A percentile compares a stretch with the other conserved stretches of the same genome.
phyloP scores from a whole-genome alignment of 2,888 invertebrate genomes.

The Junonia oenone region DNA sequence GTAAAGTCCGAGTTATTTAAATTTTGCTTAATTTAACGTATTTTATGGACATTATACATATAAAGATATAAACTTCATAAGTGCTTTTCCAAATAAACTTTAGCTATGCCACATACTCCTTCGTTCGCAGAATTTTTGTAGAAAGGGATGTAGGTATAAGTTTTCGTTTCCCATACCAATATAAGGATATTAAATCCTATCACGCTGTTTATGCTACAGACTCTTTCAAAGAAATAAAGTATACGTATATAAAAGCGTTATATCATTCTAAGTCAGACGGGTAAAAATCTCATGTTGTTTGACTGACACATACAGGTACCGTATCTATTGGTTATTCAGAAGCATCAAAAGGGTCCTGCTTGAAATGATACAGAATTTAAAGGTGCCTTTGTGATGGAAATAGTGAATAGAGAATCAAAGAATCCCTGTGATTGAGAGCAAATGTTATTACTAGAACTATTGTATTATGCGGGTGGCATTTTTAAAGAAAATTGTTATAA shows the following conservation, averaged over 20 bases:
- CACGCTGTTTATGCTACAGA: too few relatives aligned
- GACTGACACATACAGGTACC: neutral
- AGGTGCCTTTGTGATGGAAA: slow-evolving; percentile 8
- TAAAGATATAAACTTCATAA: too few relatives aligned
- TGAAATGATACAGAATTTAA: slow-evolving; percentile 1
- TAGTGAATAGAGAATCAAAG: neutral
- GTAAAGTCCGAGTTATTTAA: too few relatives aligned
- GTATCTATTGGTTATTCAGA: slow-evolving; percentile 8
- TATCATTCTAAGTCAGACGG: too few relatives aligned
- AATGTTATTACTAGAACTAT: neutral
- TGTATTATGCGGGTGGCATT: neutral
- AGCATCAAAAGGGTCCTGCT: neutral
- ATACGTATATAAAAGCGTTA: neutral
- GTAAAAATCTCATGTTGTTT: neutral
- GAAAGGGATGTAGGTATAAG: too few relatives aligned
- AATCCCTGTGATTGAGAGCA: neutral
- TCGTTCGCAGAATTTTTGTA: too few relatives aligned
- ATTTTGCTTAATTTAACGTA: too few relatives aligned
- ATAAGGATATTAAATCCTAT: too few relatives aligned
- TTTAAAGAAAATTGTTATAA: neutral
- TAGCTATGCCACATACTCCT: too few relatives aligned
- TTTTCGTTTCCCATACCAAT: too few relatives aligned
- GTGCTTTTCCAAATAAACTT: too few relatives aligned
- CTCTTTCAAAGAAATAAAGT: neutral
- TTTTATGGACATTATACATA: too few relatives aligned